A percentile compares a stretch with the other conserved stretches of the same genome.
Evolutionary conservation across 2,888 invertebrate genomes (phyloP).

Genomic region (Diaperis boleti): DNA sequence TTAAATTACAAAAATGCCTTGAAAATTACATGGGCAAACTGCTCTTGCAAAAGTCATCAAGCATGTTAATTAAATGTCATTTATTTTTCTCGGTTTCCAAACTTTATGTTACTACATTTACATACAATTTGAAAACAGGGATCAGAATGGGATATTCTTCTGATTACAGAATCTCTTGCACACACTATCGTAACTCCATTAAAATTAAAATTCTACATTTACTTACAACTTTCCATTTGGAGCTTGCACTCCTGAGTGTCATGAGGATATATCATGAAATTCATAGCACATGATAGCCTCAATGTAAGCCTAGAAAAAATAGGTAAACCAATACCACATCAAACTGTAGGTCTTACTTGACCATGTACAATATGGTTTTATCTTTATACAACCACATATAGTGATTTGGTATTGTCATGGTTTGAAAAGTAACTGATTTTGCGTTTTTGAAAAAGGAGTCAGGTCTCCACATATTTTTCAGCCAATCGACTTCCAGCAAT

Average conservation of each 20-base stretch:
- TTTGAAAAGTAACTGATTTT: constrained; percentile 92
- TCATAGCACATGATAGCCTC: constrained; percentile 93
- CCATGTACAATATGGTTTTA: constrained; percentile 87
- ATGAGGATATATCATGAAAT: constrained; percentile 93
- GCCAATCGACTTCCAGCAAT: constrained; percentile 88
- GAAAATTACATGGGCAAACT: no score
- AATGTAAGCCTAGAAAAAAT: constrained; percentile 82
- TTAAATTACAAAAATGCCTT: no score
- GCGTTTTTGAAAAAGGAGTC: constrained; percentile 96
- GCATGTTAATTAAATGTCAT: no score
- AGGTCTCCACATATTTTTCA: constrained; percentile 93
- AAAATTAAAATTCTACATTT: neutral
- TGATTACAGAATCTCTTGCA: neutral
- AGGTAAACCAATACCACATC: neutral
- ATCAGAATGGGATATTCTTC: no score
- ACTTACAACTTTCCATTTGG: constrained; percentile 95
- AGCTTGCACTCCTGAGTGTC: constrained; percentile 95
- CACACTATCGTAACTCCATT: neutral
- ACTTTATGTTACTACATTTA: no score
- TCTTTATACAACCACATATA: constrained; percentile 92
- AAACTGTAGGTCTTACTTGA: constrained; percentile 74
- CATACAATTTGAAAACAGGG: no score
- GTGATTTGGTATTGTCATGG: constrained; percentile 95
- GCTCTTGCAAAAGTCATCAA: no score
- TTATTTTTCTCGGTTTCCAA: no score